Conservation (phyloP, 2,797 vertebrate species). For the Darevskia mixta region DNA sequence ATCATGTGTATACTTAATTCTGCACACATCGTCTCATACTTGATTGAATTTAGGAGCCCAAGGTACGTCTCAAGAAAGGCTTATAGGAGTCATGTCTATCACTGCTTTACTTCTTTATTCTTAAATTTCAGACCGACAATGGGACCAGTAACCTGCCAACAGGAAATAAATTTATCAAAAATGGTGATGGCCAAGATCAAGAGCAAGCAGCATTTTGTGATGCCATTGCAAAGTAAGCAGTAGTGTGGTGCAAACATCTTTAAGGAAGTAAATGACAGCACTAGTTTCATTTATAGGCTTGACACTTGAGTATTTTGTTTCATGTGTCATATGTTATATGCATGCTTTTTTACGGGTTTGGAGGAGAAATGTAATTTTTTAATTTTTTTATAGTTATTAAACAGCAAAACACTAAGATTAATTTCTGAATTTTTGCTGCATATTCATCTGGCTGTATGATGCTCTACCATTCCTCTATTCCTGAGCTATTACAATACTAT, state of each 20-base stretch:
- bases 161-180: conserved; percentile 83
- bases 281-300: not conserved
- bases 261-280: not conserved
- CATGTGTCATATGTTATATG: not conserved
- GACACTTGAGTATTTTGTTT: not conserved
- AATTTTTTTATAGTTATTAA: not conserved
- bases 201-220: conserved; percentile 93
- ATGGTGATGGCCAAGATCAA: conserved; percentile 87
- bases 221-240: conserved; percentile 89
- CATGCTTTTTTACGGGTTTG: not conserved
- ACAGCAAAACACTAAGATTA: not conserved
- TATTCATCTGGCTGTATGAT: not conserved
- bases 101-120: conserved; percentile 67
- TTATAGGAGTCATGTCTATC: conserved; percentile 37
- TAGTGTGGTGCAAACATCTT: conserved; percentile 32
- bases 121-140: conserved; percentile 82
- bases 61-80: not conserved
- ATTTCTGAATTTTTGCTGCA: not conserved
- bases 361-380: not conserved
- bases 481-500: not conserved
- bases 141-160: conserved; percentile 82
- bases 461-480: not conserved
- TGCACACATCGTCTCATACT: too few species aligned
- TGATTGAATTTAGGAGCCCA: not conserved
- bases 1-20: too few species aligned